Conservation (phyloP, 2,888 invertebrate species). For the Elysia crispata region DNA sequence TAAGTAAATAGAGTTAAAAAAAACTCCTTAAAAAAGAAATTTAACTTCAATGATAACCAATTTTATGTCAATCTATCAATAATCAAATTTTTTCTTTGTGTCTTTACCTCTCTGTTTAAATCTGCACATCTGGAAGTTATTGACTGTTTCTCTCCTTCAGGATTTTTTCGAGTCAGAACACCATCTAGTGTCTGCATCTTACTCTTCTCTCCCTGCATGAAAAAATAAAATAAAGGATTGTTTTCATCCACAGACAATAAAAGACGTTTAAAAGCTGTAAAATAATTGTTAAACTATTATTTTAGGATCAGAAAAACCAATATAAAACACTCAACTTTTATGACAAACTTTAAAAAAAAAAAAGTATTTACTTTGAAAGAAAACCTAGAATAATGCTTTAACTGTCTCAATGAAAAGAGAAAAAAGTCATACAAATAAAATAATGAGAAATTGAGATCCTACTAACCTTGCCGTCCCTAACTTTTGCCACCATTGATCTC, state of each 20-base stretch:
- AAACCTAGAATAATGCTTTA: too few species aligned
- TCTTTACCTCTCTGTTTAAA: conserved; percentile 73
- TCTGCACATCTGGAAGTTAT: conserved; percentile 74
- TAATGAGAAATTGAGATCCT: background rate
- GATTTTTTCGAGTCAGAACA: conserved; percentile 65
- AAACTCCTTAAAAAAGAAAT: background rate
- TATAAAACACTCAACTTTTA: background rate
- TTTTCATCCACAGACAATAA: too few species aligned
- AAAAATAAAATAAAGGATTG: too few species aligned
- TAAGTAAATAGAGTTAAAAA: too few species aligned
- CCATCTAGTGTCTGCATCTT: conserved; percentile 74
- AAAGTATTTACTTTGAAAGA: conserved; percentile 6
- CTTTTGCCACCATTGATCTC: conserved; percentile 84
- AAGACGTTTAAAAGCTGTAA: too few species aligned
- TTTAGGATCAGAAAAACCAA: too few species aligned
- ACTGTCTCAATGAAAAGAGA: too few species aligned
- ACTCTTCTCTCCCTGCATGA: conserved; percentile 68
- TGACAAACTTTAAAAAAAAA: background rate
- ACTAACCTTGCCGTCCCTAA: conserved; percentile 61
- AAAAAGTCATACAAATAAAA: too few species aligned
- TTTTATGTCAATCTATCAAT: too few species aligned
- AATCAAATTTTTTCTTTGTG: too few species aligned
- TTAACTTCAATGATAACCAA: background rate
- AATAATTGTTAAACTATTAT: too few species aligned
- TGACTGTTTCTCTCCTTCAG: conserved; percentile 69